These are phyloP conservation scores for Chrysina gloriosa DNA, from an alignment of 2,888 invertebrate species.

Conservation along the genomic window DNA sequence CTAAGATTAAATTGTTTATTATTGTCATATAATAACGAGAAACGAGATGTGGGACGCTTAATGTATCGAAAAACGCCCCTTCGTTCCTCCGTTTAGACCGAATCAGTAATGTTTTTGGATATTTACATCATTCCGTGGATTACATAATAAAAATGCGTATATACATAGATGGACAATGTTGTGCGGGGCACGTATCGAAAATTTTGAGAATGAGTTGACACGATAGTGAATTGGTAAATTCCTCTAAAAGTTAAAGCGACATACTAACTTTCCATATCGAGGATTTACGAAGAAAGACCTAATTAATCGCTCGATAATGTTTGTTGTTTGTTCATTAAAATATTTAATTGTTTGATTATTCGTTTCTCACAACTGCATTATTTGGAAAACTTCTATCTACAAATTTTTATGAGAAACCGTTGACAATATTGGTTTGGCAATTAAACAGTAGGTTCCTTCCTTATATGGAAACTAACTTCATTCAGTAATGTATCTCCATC, in stretches of 20 bases:
- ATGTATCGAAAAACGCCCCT: not conserved
- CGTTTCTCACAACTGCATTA: too few species aligned
- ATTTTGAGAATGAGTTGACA: not conserved
- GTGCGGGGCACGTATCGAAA: not conserved
- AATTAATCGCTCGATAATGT: not conserved
- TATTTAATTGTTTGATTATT: too few species aligned
- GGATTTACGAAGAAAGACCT: not conserved
- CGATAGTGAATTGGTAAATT: not conserved
- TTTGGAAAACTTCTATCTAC: too few species aligned
- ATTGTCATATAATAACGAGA: not conserved
- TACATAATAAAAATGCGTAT: not conserved
- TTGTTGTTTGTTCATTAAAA: too few species aligned
- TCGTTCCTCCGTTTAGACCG: too few species aligned
- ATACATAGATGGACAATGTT: not conserved
- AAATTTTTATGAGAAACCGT: too few species aligned
- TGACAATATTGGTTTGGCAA: too few species aligned
- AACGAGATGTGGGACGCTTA: conserved; percentile 4
- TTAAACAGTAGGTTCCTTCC: too few species aligned
- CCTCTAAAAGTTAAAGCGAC: too few species aligned
- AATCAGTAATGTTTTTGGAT: not conserved
- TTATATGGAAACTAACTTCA: too few species aligned
- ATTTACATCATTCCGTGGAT: not conserved
- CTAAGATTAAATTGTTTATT: conserved; percentile 11
- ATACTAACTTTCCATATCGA: not conserved
- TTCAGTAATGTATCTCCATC: too few species aligned